A percentile compares a stretch with the other conserved stretches of the same genome.
These are phyloP conservation scores for Seladonia tumulorum DNA, from an alignment of 2,888 invertebrate genomes.

Conservation along the genomic window DNA sequence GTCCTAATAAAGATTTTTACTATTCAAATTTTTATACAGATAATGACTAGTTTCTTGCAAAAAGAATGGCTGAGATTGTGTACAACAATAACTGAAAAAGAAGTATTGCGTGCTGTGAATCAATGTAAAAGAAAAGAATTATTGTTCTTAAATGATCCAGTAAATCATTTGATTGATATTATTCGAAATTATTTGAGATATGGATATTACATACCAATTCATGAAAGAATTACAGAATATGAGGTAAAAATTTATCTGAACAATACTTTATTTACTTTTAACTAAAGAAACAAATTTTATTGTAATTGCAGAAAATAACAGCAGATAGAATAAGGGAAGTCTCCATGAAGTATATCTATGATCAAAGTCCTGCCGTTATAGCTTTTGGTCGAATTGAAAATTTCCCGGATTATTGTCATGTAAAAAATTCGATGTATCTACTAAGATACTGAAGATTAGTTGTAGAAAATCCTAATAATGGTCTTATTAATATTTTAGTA, in stretches of 20 bases:
- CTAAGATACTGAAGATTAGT: conserved; percentile 44
- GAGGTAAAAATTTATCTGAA: conserved; percentile 53
- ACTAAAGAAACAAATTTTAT: not conserved
- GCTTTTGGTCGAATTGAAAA: conserved; percentile 84
- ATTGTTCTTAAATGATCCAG: conserved; percentile 76
- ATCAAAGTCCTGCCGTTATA: conserved; percentile 84
- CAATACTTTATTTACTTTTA: not conserved
- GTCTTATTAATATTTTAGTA: not conserved
- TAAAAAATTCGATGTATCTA: conserved; percentile 50
- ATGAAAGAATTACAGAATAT: conserved; percentile 64
- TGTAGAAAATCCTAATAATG: not conserved
- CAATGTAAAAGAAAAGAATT: conserved; percentile 80
- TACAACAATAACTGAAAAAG: conserved; percentile 73
- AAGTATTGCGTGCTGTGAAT: conserved; percentile 82
- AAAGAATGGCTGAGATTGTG: conserved; percentile 84
- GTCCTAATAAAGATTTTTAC: not conserved
- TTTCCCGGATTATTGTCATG: conserved; percentile 82
- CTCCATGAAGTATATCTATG: conserved; percentile 82
- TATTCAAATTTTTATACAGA: conserved; percentile 65
- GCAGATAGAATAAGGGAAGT: conserved; percentile 63
- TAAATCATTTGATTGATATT: conserved; percentile 82
- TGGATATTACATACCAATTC: conserved; percentile 74
- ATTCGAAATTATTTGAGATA: conserved; percentile 82
- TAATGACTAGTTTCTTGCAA: conserved; percentile 82
- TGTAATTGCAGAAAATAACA: conserved; percentile 48